Percentiles rank a stretch among this genome's conserved stretches.
These are phyloP conservation scores for Caenorhabditis angaria DNA, from an alignment of 2,888 invertebrate species.

Conservation along the genomic window DNA sequence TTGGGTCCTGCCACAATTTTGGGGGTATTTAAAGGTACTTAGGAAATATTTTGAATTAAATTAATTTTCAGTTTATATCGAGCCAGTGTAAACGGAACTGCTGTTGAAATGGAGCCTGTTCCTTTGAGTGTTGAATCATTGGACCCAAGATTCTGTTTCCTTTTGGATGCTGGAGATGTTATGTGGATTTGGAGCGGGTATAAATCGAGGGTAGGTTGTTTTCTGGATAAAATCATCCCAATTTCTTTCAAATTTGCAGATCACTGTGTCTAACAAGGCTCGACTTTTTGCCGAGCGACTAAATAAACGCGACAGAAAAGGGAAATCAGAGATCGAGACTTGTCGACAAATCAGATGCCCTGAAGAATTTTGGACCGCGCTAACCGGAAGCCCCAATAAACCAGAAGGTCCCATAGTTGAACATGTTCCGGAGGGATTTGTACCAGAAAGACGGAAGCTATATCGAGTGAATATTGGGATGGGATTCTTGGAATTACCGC, in stretches of 20 bases:
- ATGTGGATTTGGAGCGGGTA: slow-evolving; percentile 92
- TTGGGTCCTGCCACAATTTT: too few species aligned
- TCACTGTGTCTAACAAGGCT: slow-evolving; percentile 70
- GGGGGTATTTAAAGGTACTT: too few species aligned
- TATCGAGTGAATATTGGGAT: slow-evolving; percentile 87
- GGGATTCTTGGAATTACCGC: slow-evolving; percentile 97
- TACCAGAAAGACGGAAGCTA: slow-evolving; percentile 60
- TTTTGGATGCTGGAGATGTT: slow-evolving; percentile 84
- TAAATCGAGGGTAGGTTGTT: slow-evolving; percentile 72
- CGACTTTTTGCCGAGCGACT: slow-evolving; percentile 95
- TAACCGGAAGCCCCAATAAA: slow-evolving; percentile 73
- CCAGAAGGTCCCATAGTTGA: slow-evolving; percentile 73
- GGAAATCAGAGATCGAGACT: slow-evolving; percentile 87
- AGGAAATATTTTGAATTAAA: too few species aligned
- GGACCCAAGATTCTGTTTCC: slow-evolving; percentile 90
- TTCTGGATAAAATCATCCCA: not conserved
- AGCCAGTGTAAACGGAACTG: slow-evolving; percentile 62
- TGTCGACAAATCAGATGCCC: slow-evolving; percentile 86
- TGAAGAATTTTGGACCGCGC: slow-evolving; percentile 83
- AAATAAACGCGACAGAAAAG: slow-evolving; percentile 96
- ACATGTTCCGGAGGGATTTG: slow-evolving; percentile 77
- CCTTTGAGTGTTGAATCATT: slow-evolving; percentile 77
- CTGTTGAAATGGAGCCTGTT: slow-evolving; percentile 76
- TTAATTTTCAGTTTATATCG: slow-evolving; percentile 62
- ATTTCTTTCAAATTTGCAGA: slow-evolving; percentile 41